Conservation (phyloP, 2,797 vertebrate genomes). For the Characodon lateralis region DNA sequence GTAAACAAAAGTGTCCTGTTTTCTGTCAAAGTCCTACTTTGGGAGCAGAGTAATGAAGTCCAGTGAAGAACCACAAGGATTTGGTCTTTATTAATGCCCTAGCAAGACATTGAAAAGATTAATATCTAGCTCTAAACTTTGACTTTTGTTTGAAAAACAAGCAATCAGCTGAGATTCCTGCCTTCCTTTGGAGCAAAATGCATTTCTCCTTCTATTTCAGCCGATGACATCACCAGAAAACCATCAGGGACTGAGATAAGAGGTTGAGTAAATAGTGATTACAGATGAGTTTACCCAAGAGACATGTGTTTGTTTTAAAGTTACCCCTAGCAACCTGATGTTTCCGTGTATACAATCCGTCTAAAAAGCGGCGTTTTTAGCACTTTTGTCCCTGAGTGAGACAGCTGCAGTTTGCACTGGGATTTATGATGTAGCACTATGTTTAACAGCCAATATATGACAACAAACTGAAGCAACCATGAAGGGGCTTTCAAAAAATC, state of each 20-base stretch:
- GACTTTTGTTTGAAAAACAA: constrained; percentile 13
- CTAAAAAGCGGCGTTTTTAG: constrained; percentile 20
- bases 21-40: neutral
- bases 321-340: constrained; percentile 32
- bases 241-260: constrained; percentile 65
- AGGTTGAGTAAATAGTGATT: constrained; percentile 68
- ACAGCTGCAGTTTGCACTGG: neutral
- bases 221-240: constrained; percentile 67
- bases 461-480: constrained; percentile 16
- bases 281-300: constrained; percentile 26
- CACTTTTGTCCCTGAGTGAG: constrained; percentile 20
- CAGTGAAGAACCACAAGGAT: neutral
- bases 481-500: no score
- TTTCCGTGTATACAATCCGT: constrained; percentile 13
- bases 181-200: constrained; percentile 39
- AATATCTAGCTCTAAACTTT: constrained; percentile 19
- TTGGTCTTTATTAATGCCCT: constrained; percentile 7
- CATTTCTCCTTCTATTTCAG: constrained; percentile 61
- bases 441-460: constrained; percentile 6
- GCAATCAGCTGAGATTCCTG: constrained; percentile 25
- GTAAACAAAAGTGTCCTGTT: constrained; percentile 20
- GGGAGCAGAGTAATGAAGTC: neutral
- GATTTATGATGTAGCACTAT: constrained; percentile 11
- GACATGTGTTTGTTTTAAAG: constrained; percentile 14
- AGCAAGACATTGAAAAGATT: constrained; percentile 18